These are phyloP conservation scores for Drosophila nasuta DNA, from an alignment of 1,140 invertebrate species.

Conservation along the genomic window DNA sequence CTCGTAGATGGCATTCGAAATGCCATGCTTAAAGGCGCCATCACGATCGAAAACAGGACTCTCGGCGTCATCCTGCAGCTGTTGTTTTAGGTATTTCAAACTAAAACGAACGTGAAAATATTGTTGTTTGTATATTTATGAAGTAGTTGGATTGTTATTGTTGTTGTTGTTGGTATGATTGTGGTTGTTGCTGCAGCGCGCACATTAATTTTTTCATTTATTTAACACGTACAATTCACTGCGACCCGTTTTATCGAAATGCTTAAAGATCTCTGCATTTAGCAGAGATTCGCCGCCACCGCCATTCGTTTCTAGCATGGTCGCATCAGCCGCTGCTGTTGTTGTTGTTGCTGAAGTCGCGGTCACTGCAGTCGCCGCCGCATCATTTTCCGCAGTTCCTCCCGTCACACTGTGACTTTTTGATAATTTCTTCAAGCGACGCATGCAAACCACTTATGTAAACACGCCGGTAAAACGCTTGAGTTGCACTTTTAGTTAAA, in stretches of 20 bases:
- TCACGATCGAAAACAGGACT: conserved; percentile 73
- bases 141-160: conserved; percentile 8
- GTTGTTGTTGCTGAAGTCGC: conserved; percentile 19
- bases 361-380: conserved; percentile 14
- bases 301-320: conserved; percentile 50
- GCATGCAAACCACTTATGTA: conserved; percentile 50
- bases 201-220: neutral
- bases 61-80: conserved; percentile 69
- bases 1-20: conserved; percentile 87
- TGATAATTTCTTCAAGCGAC: conserved; percentile 68
- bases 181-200: conserved; percentile 35
- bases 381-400: conserved; percentile 51
- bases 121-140: conserved; percentile 28
- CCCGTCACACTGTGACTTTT: conserved; percentile 73
- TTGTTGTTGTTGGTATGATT: conserved; percentile 20
- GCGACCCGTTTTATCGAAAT: conserved; percentile 77
- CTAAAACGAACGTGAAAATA: conserved; percentile 68
- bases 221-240: conserved; percentile 77
- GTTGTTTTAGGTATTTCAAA: conserved; percentile 80
- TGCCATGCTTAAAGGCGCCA: conserved; percentile 66
- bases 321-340: conserved; percentile 10
- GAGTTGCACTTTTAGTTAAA: conserved; percentile 22
- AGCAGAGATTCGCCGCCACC: conserved; percentile 30
- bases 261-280: conserved; percentile 76
- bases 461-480: conserved; percentile 36